These are phyloP conservation scores for Halcyon senegalensis DNA, from an alignment of 2,113 vertebrate genomes.

Conservation along the genomic window DNA sequence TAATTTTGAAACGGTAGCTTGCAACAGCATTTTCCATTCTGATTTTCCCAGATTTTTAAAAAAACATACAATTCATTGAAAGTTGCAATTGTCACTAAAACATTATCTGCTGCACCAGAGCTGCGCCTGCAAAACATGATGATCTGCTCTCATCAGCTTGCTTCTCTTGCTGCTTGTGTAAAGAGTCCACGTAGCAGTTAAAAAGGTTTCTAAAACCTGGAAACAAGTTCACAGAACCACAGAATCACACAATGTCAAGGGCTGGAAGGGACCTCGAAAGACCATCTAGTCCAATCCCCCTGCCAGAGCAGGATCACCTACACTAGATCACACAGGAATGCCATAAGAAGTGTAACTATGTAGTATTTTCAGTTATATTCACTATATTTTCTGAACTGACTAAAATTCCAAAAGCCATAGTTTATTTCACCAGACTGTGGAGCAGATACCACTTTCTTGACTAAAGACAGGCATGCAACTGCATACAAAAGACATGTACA, in stretches of 20 bases:
- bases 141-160: not conserved
- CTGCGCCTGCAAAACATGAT: not conserved
- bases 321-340: not conserved
- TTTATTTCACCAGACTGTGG: not conserved
- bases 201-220: not conserved
- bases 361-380: not conserved
- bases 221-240: not conserved
- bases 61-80: not conserved
- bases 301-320: too few relatives aligned
- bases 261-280: too few relatives aligned
- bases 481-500: not conserved
- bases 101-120: not conserved
- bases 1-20: not conserved
- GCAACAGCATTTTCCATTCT: not conserved
- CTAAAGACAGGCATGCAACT: not conserved
- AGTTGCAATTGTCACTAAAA: not conserved
- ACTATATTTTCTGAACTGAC: not conserved
- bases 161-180: not conserved
- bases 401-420: not conserved
- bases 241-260: too few relatives aligned
- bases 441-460: constrained; percentile 18
- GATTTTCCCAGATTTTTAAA: not conserved
- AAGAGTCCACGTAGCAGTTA: not conserved
- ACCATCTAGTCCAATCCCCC: too few relatives aligned
- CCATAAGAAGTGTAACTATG: not conserved